Percentiles rank a stretch among this genome's conserved stretches.
Conservation (phyloP, 1,140 invertebrate species). For the Conus betulinus region DNA sequence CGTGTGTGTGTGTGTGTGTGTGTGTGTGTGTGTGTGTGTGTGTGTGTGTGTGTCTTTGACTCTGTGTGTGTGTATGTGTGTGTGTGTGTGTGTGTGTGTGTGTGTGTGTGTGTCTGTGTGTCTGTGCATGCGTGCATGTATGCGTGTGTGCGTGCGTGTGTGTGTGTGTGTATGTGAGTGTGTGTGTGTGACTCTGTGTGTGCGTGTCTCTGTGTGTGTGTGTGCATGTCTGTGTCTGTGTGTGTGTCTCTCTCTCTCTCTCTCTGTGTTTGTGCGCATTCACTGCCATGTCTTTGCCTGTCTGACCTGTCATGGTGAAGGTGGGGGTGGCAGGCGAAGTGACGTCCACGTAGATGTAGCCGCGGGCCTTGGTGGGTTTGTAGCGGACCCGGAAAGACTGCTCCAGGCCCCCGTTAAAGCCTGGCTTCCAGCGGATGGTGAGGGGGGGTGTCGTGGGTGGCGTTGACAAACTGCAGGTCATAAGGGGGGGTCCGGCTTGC, state of each 20-base stretch:
- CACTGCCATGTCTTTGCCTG: no score
- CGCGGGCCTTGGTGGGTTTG: constrained; percentile 67
- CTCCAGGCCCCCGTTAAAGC: constrained; percentile 94
- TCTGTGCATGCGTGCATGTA: no score
- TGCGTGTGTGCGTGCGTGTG: no score
- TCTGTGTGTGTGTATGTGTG: not conserved
- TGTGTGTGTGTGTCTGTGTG: no score
- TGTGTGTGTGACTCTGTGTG: no score
- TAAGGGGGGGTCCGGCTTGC: constrained; percentile 88
- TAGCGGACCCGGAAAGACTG: constrained; percentile 91
- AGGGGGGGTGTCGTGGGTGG: constrained; percentile 91
- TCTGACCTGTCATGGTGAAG: not conserved
- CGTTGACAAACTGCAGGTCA: constrained; percentile 86
- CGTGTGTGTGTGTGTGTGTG: not conserved
- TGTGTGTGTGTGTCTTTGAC: no score
- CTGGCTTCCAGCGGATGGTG: constrained; percentile 90
- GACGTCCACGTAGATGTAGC: constrained; percentile 82
- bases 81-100: not conserved
- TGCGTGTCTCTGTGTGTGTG: no score
- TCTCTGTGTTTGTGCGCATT: no score
- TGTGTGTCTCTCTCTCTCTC: no score
- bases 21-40: not conserved
- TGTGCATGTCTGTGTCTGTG: no score
- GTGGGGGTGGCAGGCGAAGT: constrained; percentile 82
- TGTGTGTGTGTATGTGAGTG: no score